phyloP scores from a whole-genome alignment of 2,113 vertebrate genomes.

The Lipophrys pholis region DNA sequence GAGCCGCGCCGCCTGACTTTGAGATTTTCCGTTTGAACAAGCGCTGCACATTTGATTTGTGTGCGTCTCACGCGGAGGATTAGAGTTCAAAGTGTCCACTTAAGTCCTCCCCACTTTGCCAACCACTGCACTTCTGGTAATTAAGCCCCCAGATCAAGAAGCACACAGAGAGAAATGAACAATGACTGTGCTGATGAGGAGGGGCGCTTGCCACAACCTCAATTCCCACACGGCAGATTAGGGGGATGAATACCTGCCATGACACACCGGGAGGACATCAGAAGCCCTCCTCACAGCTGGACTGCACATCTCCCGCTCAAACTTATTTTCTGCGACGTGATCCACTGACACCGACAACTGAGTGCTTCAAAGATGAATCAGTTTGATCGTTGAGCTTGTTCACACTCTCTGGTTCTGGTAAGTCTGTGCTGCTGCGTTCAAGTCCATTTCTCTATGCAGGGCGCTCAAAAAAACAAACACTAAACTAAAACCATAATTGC shows the following conservation, averaged over 20 bases:
- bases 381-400: conserved; percentile 9
- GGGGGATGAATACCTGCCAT: conserved; percentile 68
- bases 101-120: conserved; percentile 76
- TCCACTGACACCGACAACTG: conserved; percentile 12
- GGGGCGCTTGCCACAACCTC: conserved; percentile 54
- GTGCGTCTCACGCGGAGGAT: conserved; percentile 72
- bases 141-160: conserved; percentile 77
- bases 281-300: conserved; percentile 46
- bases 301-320: conserved; percentile 30
- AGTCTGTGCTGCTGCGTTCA: neutral
- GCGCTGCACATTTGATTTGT: conserved; percentile 75
- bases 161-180: conserved; percentile 70
- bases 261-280: conserved; percentile 44
- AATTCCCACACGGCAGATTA: conserved; percentile 68
- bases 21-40: conserved; percentile 67
- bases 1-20: conserved; percentile 59
- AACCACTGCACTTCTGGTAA: conserved; percentile 79
- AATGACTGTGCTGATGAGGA: conserved; percentile 76
- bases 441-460: neutral
- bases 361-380: conserved; percentile 22
- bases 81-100: conserved; percentile 81
- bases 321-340: conserved; percentile 9
- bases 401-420: neutral
- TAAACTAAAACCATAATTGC: neutral
- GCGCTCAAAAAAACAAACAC: neutral